Percentiles rank a stretch among this genome's conserved stretches.
Conservation (phyloP, 1,140 invertebrate species). For the Manduca sexta region DNA sequence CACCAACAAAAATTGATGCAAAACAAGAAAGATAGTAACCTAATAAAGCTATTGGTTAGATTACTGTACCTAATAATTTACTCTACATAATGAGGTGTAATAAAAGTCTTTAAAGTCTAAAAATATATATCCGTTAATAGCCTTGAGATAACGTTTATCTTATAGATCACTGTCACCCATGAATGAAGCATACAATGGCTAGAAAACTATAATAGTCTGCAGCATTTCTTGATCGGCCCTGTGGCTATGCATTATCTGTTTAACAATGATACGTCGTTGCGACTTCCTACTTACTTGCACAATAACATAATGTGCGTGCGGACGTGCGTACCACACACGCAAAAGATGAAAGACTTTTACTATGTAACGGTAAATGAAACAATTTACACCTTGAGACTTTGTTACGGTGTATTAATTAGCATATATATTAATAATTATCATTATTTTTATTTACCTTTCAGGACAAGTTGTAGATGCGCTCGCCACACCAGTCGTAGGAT, state of each 20-base stretch:
- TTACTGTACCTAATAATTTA: too few species aligned
- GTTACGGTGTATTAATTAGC: background rate
- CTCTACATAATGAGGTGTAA: too few species aligned
- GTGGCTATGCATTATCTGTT: too few species aligned
- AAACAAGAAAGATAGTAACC: too few species aligned
- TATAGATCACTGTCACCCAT: background rate
- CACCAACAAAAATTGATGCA: too few species aligned
- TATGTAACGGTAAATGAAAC: background rate
- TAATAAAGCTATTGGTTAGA: too few species aligned
- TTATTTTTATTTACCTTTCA: constrained; percentile 46
- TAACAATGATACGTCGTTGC: background rate
- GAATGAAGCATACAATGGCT: background rate
- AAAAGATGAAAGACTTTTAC: background rate
- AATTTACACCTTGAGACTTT: background rate
- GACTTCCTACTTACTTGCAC: background rate
- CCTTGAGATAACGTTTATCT: background rate
- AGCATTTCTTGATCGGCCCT: too few species aligned
- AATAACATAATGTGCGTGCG: background rate
- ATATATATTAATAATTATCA: background rate
- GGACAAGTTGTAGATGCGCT: constrained; percentile 91
- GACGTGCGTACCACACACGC: background rate
- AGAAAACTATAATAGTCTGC: background rate
- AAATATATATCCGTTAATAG: too few species aligned
- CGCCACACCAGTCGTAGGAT: constrained; percentile 89
- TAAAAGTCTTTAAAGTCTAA: too few species aligned